These are phyloP conservation scores for Phallusia fumigata DNA, from an alignment of 23 tunicate genomes.

Conservation along the genomic window DNA sequence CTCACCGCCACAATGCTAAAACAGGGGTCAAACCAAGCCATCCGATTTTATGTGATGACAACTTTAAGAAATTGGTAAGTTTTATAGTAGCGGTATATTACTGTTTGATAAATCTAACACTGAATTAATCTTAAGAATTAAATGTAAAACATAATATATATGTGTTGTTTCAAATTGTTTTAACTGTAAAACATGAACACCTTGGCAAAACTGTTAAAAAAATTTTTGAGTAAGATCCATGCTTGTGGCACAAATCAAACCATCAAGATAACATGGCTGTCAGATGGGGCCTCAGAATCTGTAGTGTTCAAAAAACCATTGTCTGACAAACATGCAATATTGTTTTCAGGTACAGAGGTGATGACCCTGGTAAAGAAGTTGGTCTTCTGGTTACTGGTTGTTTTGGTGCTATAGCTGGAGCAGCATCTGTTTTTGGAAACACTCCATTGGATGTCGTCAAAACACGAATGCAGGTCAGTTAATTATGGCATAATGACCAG, in stretches of 20 bases:
- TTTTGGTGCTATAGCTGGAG: constrained; percentile 93
- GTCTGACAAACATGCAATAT: neutral
- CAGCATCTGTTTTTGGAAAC: constrained; percentile 94
- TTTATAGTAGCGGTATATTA: no score
- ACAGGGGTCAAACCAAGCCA: constrained; percentile 95
- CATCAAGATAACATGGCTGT: no score
- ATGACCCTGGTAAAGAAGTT: constrained; percentile 58
- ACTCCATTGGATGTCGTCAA: constrained; percentile 93
- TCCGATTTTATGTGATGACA: constrained; percentile 82
- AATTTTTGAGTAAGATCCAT: no score
- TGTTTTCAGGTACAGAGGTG: constrained; percentile 74
- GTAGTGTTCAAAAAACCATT: no score
- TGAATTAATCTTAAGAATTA: no score
- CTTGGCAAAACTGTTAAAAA: no score
- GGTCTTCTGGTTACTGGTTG: constrained; percentile 57
- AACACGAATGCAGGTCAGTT: constrained; percentile 81
- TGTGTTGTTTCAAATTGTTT: no score
- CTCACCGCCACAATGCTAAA: constrained; percentile 84
- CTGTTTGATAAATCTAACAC: no score
- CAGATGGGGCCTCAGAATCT: no score
- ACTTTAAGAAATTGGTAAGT: constrained; percentile 66
- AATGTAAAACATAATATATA: no score
- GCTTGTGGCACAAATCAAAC: no score
- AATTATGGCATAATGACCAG: neutral
- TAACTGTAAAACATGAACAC: no score